These are phyloP conservation scores for Apis mellifera DNA, from an alignment of 1,140 invertebrate genomes.

Conservation along the genomic window DNA sequence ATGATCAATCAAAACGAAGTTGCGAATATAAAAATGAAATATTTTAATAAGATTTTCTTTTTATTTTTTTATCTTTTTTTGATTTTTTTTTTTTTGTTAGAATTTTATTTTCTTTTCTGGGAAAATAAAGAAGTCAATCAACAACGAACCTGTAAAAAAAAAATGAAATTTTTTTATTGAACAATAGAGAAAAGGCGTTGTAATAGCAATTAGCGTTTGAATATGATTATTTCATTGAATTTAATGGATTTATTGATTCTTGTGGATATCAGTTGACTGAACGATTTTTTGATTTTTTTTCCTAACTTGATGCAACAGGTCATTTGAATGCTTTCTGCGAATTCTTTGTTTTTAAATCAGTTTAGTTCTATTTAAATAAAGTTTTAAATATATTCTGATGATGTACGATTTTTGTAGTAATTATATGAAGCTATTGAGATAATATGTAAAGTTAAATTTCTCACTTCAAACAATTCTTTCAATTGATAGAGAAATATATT, in stretches of 20 bases:
- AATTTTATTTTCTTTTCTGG: not conserved
- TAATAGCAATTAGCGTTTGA: not conserved
- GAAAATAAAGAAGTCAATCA: too few species aligned
- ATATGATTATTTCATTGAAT: not conserved
- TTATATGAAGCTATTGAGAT: not conserved
- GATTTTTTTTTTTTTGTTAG: not conserved
- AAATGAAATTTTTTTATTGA: not conserved
- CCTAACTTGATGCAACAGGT: constrained; percentile 18
- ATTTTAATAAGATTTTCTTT: not conserved
- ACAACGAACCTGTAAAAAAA: too few species aligned
- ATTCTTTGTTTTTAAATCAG: constrained; percentile 3
- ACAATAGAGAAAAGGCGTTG: not conserved
- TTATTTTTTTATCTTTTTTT: not conserved
- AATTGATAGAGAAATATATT: too few species aligned
- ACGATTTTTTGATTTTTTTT: constrained; percentile 3
- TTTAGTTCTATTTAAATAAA: not conserved
- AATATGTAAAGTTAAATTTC: not conserved
- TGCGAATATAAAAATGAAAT: not conserved
- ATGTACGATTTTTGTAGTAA: not conserved
- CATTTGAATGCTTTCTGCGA: constrained; percentile 16
- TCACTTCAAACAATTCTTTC: not conserved
- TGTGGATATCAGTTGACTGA: not conserved
- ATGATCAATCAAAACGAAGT: not conserved
- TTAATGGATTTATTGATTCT: constrained; percentile 18
- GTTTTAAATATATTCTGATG: not conserved